A percentile compares a stretch with the other conserved stretches of the same genome.
These are phyloP conservation scores for Druceiella hillmani DNA, from an alignment of 2,888 invertebrate genomes.

Conservation along the genomic window DNA sequence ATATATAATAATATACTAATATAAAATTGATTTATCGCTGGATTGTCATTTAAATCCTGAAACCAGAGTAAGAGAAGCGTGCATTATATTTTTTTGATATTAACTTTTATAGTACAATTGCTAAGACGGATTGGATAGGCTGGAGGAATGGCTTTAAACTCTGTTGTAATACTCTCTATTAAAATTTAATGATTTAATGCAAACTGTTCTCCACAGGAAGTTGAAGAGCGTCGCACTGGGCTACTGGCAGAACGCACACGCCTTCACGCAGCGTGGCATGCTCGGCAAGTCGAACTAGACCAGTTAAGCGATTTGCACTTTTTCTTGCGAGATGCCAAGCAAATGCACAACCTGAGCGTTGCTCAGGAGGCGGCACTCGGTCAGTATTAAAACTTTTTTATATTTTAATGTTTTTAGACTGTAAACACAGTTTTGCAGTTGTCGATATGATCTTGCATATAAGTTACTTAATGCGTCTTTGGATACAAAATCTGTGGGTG, in stretches of 20 bases:
- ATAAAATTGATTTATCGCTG: background rate
- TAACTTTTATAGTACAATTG: background rate
- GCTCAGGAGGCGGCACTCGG: constrained; percentile 79
- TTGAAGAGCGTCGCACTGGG: constrained; percentile 72
- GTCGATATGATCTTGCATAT: no score
- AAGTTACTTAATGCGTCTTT: no score
- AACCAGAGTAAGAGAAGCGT: constrained; percentile 5
- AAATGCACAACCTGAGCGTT: constrained; percentile 81
- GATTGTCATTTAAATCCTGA: constrained; percentile 3
- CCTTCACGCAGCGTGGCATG: constrained; percentile 81
- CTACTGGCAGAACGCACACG: constrained; percentile 73
- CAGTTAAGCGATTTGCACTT: constrained; percentile 91
- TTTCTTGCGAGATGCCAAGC: constrained; percentile 90
- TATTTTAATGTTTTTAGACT: constrained; percentile 4
- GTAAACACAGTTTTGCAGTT: no score
- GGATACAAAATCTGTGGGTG: no score
- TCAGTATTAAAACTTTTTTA: constrained; percentile 19
- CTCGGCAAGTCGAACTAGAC: constrained; percentile 81
- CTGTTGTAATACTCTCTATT: background rate
- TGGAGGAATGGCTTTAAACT: no score
- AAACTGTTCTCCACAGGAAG: constrained; percentile 53
- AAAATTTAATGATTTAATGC: constrained; percentile 6
- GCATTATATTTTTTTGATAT: background rate
- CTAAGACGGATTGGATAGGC: no score
- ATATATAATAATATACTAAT: background rate